Percentiles rank a stretch among this genome's conserved stretches.
Conservation (phyloP, 1,140 invertebrate species). For the Musca vetustissima region DNA sequence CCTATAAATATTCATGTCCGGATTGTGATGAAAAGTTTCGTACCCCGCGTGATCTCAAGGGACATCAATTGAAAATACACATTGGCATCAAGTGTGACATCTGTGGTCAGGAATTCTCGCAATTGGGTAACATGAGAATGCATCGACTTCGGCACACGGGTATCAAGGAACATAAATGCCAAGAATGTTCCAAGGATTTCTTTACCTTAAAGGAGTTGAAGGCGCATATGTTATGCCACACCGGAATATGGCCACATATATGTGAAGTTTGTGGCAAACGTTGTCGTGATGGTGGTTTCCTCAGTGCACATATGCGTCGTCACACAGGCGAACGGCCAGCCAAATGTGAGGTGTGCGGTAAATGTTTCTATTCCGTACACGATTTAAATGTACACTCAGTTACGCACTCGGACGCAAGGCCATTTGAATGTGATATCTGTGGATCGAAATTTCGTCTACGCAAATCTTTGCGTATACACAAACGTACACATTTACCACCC, state of each 20-base stretch:
- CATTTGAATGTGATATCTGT: slow-evolving; percentile 59
- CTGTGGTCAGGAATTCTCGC: slow-evolving; percentile 48
- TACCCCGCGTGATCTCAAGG: slow-evolving; percentile 41
- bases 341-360: slow-evolving; percentile 60
- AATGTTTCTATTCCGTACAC: slow-evolving; percentile 46
- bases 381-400: slow-evolving; percentile 54
- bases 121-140: slow-evolving; percentile 47
- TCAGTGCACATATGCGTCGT: slow-evolving; percentile 70
- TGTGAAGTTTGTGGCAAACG: slow-evolving; percentile 47
- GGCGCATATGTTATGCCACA: slow-evolving; percentile 49
- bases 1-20: slow-evolving; percentile 36
- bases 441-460: slow-evolving; percentile 52
- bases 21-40: slow-evolving; percentile 44
- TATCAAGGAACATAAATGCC: slow-evolving; percentile 47
- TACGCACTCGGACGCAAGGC: slow-evolving; percentile 58
- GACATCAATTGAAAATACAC: slow-evolving; percentile 46
- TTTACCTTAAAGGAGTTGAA: slow-evolving; percentile 47
- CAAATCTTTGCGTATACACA: slow-evolving; percentile 49
- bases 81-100: slow-evolving; percentile 51
- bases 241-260: slow-evolving; percentile 45
- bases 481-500: slow-evolving; percentile 46
- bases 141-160: slow-evolving; percentile 48
- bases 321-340: slow-evolving; percentile 78
- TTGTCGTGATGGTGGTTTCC: slow-evolving; percentile 51
- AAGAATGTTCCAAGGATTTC: slow-evolving; percentile 43